These are phyloP conservation scores for Mus spicilegus DNA, from an alignment of 2,113 vertebrate genomes.

Conservation along the genomic window DNA sequence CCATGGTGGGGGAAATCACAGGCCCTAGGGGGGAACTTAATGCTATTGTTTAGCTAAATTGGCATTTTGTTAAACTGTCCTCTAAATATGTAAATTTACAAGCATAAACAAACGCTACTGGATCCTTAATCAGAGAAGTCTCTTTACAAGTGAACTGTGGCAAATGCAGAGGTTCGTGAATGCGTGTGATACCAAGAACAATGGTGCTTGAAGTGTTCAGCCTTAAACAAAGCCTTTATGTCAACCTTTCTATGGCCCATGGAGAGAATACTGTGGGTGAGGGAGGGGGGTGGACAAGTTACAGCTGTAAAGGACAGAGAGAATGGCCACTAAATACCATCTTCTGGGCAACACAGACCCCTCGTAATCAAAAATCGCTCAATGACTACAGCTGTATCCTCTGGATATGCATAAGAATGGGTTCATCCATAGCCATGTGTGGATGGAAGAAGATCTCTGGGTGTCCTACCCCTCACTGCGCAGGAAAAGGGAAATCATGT, in stretches of 20 bases:
- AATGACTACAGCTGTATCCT: neutral
- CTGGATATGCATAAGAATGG: neutral
- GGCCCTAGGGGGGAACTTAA: neutral
- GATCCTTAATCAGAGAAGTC: neutral
- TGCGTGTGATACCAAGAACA: too few relatives aligned
- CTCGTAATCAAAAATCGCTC: neutral
- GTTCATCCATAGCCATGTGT: neutral
- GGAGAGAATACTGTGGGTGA: neutral
- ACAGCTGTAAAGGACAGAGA: neutral
- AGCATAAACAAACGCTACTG: too few relatives aligned
- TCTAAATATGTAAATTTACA: neutral
- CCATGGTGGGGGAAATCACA: neutral
- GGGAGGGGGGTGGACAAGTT: neutral
- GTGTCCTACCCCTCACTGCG: neutral
- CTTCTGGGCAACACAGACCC: neutral
- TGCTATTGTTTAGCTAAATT: neutral
- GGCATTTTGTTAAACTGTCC: too few relatives aligned
- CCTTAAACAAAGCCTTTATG: neutral
- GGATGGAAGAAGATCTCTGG: neutral
- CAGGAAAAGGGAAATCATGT: neutral
- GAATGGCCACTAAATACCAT: neutral
- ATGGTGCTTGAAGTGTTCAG: neutral
- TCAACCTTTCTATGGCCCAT: neutral
- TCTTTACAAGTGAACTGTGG: neutral
- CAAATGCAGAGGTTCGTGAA: neutral